Conservation (phyloP, 2,113 vertebrate genomes). For the Crotalus horridus region DNA sequence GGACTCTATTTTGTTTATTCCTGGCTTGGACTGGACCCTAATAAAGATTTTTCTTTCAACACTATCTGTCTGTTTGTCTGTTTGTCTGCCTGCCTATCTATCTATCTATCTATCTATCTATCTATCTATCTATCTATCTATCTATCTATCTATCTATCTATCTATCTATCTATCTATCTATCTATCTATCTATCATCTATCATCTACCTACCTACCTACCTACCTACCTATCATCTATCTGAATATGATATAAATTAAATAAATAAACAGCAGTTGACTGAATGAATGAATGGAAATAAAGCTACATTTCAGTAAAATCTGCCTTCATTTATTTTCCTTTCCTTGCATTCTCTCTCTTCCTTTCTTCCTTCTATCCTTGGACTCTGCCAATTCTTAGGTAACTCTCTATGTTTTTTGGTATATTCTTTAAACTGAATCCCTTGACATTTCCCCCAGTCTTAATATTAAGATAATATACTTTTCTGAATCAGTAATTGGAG, state of each 20-base stretch:
- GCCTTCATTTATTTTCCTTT: neutral
- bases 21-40: too few relatives aligned
- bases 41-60: too few relatives aligned
- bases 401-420: neutral
- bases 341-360: neutral
- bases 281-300: neutral
- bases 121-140: too few relatives aligned
- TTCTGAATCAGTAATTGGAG: conserved; percentile 31
- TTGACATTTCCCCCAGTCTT: neutral
- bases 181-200: too few relatives aligned
- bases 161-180: too few relatives aligned
- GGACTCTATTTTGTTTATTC: too few relatives aligned
- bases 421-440: neutral
- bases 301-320: neutral
- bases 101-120: too few relatives aligned
- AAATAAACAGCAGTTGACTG: neutral
- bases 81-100: too few relatives aligned
- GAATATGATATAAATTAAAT: neutral
- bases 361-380: neutral
- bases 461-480: conserved; percentile 28
- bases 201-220: too few relatives aligned
- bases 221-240: too few relatives aligned
- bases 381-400: neutral
- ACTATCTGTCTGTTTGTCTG: too few relatives aligned
- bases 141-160: too few relatives aligned